Percentiles rank a stretch among this genome's conserved stretches.
Evolutionary conservation across 2,113 vertebrate species (phyloP).

Genomic region (Halichoerus grypus): DNA sequence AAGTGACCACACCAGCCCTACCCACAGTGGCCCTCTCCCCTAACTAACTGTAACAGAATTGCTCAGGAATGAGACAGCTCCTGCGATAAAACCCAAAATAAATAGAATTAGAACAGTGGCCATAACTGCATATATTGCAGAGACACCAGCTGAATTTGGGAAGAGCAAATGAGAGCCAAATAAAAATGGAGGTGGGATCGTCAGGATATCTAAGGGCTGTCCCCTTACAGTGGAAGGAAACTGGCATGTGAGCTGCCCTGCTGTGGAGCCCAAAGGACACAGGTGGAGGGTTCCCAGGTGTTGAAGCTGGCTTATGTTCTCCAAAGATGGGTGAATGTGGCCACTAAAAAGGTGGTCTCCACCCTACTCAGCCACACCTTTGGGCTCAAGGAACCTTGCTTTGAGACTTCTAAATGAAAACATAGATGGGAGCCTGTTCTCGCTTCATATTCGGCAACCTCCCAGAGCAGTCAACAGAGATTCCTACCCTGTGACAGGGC

Average conservation of each 20-base stretch:
- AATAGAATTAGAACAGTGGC: background rate
- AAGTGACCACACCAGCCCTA: background rate
- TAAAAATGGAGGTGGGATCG: background rate
- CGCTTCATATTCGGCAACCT: background rate
- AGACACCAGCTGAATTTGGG: background rate
- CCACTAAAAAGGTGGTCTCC: background rate
- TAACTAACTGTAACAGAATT: background rate
- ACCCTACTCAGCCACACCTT: background rate
- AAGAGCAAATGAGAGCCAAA: background rate
- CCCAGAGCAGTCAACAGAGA: background rate
- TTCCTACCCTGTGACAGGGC: too few species aligned
- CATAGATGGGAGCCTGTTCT: background rate
- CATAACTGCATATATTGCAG: background rate
- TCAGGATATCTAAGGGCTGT: background rate
- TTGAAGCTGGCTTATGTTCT: background rate
- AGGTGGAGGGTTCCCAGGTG: fast-evolving
- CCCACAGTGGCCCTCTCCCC: background rate
- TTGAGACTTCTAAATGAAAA: background rate
- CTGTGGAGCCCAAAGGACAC: background rate
- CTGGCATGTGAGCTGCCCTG: background rate
- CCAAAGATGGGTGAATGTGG: background rate
- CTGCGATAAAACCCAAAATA: background rate
- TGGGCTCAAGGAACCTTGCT: background rate
- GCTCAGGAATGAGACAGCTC: background rate
- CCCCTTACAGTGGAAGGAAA: background rate